phyloP scores from a whole-genome alignment of 2,113 vertebrate species.

The Aptenodytes patagonicus region DNA sequence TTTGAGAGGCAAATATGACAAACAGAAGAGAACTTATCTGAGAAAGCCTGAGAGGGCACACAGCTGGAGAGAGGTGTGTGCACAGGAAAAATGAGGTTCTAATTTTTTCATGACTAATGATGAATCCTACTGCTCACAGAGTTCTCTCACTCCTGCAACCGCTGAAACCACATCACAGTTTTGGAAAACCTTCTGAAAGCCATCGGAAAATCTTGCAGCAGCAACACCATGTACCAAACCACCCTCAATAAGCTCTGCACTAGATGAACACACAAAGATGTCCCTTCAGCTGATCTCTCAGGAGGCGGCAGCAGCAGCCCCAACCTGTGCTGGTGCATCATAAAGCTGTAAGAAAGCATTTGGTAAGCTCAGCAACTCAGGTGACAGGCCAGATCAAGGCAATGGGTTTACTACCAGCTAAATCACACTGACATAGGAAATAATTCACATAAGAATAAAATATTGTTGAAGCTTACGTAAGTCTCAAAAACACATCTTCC shows the following conservation, averaged over 20 bases:
- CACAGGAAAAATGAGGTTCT: background rate
- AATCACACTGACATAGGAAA: background rate
- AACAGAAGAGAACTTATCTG: background rate
- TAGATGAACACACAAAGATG: background rate
- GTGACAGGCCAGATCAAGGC: background rate
- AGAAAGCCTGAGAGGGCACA: background rate
- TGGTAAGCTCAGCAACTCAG: background rate
- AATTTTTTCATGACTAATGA: background rate
- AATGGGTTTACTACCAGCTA: background rate
- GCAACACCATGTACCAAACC: background rate
- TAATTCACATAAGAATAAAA: background rate
- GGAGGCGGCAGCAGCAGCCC: background rate
- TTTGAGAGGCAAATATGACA: background rate
- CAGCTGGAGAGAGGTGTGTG: background rate
- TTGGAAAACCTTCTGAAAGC: constrained; percentile 26
- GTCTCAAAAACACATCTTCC: background rate
- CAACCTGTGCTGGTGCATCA: background rate
- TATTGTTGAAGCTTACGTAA: rapidly evolving
- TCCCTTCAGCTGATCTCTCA: background rate
- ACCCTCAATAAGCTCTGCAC: background rate
- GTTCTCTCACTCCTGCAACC: background rate
- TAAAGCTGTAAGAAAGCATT: background rate
- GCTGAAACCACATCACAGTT: background rate
- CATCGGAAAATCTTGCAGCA: background rate
- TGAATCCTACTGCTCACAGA: background rate